These are phyloP conservation scores for Trichomalopsis sarcophagae DNA, from an alignment of 1,140 invertebrate genomes.

Conservation along the genomic window DNA sequence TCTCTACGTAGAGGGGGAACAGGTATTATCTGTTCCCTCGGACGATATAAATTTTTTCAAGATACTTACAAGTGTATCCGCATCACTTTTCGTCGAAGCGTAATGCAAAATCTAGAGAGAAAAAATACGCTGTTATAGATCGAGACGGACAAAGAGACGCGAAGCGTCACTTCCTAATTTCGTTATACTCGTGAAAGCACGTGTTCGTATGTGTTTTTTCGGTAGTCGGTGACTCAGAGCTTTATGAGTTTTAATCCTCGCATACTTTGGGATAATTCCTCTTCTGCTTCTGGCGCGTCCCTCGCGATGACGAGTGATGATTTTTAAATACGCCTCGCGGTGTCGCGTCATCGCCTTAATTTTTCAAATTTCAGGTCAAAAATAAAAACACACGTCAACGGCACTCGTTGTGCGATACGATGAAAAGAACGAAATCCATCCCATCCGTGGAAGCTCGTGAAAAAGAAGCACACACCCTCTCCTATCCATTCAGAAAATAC, in stretches of 20 bases:
- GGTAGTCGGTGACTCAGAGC: neutral
- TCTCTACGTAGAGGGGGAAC: neutral
- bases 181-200: neutral
- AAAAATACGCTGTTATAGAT: too few species aligned
- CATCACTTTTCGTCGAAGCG: too few species aligned
- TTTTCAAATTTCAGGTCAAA: neutral
- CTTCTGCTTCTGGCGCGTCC: neutral
- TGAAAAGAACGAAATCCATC: neutral
- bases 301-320: neutral
- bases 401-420: too few species aligned
- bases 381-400: neutral
- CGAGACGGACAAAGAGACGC: neutral
- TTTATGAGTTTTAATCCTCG: neutral
- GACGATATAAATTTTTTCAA: neutral
- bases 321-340: neutral
- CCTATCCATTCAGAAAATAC: conserved; percentile 2
- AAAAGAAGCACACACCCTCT: neutral
- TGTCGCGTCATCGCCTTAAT: neutral
- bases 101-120: neutral
- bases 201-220: neutral
- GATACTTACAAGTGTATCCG: neutral
- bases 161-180: conserved; percentile 1
- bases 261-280: neutral
- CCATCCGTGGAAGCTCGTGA: neutral
- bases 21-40: neutral